phyloP scores from a whole-genome alignment of 2,888 invertebrate genomes.

The Cartodere bifasciata region DNA sequence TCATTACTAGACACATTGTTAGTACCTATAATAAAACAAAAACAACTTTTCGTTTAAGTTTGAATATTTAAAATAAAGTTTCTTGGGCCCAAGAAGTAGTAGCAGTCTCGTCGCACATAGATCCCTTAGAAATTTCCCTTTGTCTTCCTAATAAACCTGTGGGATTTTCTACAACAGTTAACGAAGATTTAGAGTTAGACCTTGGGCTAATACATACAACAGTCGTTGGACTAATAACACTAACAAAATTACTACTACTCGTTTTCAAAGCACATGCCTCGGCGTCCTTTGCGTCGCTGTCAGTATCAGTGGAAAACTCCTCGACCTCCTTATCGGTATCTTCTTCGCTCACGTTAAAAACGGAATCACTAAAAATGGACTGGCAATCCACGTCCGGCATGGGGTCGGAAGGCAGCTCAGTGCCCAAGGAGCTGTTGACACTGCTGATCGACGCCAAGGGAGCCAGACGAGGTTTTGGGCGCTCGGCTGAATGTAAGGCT shows the following conservation, averaged over 20 bases:
- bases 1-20: too few relatives aligned
- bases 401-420: too few relatives aligned
- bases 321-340: conserved; percentile 79
- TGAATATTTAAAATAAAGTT: conserved; percentile 55
- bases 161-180: conserved; percentile 20
- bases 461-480: conserved; percentile 42
- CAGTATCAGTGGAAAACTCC: conserved; percentile 74
- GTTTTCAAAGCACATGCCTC: too few relatives aligned
- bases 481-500: conserved; percentile 35
- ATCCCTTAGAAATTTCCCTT: conserved; percentile 19
- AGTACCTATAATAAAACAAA: too few relatives aligned
- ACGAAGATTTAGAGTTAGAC: conserved; percentile 19
- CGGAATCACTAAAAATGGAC: conserved; percentile 64
- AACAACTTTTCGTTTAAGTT: too few relatives aligned
- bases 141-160: too few relatives aligned
- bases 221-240: too few relatives aligned
- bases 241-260: too few relatives aligned
- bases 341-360: conserved; percentile 58
- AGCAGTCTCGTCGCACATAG: conserved; percentile 28
- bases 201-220: too few relatives aligned
- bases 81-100: conserved; percentile 56
- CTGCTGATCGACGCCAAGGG: conserved; percentile 73
- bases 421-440: conserved; percentile 53
- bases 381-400: conserved; percentile 55
- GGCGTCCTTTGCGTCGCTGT: conserved; percentile 24